Evolutionary conservation across 2,888 invertebrate genomes (phyloP), one percentile per base, ranked within the genome.

Genomic region (Philonicus albiceps): DNA sequence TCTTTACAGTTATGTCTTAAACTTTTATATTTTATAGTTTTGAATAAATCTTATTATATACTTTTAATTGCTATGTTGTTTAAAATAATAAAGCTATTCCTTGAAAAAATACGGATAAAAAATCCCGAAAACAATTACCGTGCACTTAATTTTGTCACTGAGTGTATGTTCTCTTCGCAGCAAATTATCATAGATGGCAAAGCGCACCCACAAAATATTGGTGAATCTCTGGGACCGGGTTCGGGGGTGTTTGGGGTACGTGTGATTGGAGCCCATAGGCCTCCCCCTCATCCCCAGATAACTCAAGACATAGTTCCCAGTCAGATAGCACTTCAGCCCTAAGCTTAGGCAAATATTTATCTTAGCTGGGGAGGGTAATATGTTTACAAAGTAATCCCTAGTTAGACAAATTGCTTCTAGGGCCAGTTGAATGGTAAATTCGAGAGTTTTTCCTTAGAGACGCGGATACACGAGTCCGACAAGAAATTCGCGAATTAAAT

Each of bases 301-400:
- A 76, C 76, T 37, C 76, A 76, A 76, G 76, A 76, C 22, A 37
- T 76, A 76, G 31, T 34, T 40, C 31, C 76, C 64, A 64, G 64
- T 64, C 34, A 34, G 76, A 76, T 37, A 37, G 76, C 34, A 22
- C 40, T 76, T 76, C 76, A 76, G 76, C 40, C 34, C 22, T 22
- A 37, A 43, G 34, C 40, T 76, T 76, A 37, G 37, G 76, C 76
- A 76, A 76, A 76, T 76, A 76, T 76, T 76, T 76, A 76, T 76
- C 37, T 76, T 76, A 76, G 40, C 64, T 76, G 34, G 76, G 76
- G 76, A 22, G 76, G 8, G 37, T 76, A 76, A 76, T 76, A 76
- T 76, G 76, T 76, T 76, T 76, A 76, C 76, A 40, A 76, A 76
- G 76, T 76, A 76, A 76, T 76, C 76, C 40, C 76, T 76, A 76